Conservation (phyloP, 2,797 vertebrate genomes). For the Onychomys leucogaster region DNA sequence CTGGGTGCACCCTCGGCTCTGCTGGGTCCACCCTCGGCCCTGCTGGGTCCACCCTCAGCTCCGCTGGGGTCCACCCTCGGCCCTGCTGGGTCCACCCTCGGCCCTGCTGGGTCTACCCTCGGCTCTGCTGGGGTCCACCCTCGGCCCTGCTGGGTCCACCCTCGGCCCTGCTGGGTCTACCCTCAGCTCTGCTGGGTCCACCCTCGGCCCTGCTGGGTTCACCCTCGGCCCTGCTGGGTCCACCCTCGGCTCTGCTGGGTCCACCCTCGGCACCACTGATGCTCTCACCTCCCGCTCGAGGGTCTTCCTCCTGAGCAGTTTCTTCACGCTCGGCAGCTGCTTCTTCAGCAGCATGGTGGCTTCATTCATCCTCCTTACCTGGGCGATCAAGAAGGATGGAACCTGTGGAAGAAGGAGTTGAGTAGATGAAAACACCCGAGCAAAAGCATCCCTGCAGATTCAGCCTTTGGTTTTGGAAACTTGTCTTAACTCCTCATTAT, state of each 20-base stretch:
- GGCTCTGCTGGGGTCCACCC: too few relatives aligned
- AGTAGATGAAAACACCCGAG: neutral
- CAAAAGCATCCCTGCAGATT: neutral
- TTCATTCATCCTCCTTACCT: conserved; percentile 96
- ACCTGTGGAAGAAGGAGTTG: conserved; percentile 87
- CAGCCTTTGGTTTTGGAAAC: neutral
- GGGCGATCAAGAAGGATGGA: conserved; percentile 94
- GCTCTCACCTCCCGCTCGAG: conserved; percentile 90
- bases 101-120: too few relatives aligned
- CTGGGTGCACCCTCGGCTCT: neutral
- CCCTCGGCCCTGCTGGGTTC: neutral
- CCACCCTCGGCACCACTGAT: rapidly evolving
- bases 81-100: rapidly evolving
- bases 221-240: neutral
- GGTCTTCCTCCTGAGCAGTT: conserved; percentile 91
- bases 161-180: too few relatives aligned
- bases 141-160: neutral
- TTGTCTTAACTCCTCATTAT: neutral
- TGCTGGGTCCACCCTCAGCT: too few relatives aligned
- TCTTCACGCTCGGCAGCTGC: conserved; percentile 89
- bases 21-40: neutral
- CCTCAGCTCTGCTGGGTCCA: too few relatives aligned
- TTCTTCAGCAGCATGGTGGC: conserved; percentile 89
- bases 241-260: too few relatives aligned
- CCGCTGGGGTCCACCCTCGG: too few relatives aligned